Evolutionary conservation across 2,113 vertebrate genomes (phyloP), one percentile per base, ranked within the genome.

Genomic region (Gymnobelideus leadbeateri): DNA sequence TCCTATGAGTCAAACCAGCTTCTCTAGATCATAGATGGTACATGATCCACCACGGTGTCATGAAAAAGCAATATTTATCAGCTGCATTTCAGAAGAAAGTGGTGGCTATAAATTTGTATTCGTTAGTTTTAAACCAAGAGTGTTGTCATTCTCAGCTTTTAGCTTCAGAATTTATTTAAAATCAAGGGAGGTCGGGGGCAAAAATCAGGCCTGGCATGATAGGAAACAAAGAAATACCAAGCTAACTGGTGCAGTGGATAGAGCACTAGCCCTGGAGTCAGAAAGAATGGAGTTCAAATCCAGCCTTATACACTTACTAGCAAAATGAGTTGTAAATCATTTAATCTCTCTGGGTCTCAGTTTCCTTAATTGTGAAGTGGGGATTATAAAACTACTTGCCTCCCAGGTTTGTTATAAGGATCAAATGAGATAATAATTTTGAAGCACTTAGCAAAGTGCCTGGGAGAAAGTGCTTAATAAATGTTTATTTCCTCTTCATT

Each of bases 81-180:
- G 49, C 5, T 49, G 61, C 6, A 19, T 53, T 3, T 52, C 95
- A 46, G 53, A 89, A 94, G 61, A 90, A 51, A 57, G 6, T 84
- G 68, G 43, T 84, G 6, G 1, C 19, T 84, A 43, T 84, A 43
- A 84, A 68, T 89, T 51, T 91, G 84, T 90, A 25, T 91, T 25
- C 55, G 25, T 52, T 54, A 51, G 95, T 61, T 95, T 90, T 55
- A 61, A 77, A 91, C 46, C 6, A 14, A 37, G 21, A 93, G 37
- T 16, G 8, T 24, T 3, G 49, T 0, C 19, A 31, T 89, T 12
- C 16, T 1, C 51, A 94, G 89, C 43, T 91, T 68, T 93, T 26
- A 50, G 28, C 51, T 68, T 55, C 90, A 92, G 14, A 52, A n/a
- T 91, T 93, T n/a, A 61, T 94, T 89, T 94, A 14, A 93, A 92